A percentile compares a stretch with the other conserved stretches of the same genome.
Evolutionary conservation across 2,113 vertebrate genomes (phyloP).

Genomic region (Dolichotis patagonum): DNA sequence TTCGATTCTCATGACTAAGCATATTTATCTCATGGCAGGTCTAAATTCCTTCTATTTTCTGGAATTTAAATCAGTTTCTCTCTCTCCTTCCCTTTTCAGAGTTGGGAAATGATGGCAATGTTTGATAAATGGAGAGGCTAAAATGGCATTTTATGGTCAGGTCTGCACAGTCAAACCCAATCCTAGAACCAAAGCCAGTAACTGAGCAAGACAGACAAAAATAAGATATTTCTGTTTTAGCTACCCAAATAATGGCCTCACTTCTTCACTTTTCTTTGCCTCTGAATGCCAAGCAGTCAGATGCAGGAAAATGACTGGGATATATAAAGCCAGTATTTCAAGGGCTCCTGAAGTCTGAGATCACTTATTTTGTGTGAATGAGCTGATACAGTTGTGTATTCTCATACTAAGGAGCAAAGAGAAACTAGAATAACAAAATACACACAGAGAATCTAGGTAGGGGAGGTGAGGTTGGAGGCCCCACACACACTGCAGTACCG

Average conservation of each 20-base stretch:
- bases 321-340: background rate
- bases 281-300: slow-evolving; percentile 1
- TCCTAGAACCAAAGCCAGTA: slow-evolving; percentile 20
- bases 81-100: background rate
- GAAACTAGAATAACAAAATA: background rate
- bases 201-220: slow-evolving; percentile 49
- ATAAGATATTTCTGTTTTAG: slow-evolving; percentile 32
- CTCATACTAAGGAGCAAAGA: background rate
- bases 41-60: slow-evolving; percentile 39
- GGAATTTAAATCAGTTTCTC: slow-evolving; percentile 38
- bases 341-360: background rate
- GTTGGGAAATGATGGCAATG: slow-evolving; percentile 19
- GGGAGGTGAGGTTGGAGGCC: background rate
- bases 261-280: slow-evolving; percentile 46
- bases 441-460: background rate
- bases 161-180: background rate
- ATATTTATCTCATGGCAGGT: background rate
- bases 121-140: slow-evolving; percentile 31
- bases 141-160: slow-evolving; percentile 41
- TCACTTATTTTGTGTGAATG: background rate
- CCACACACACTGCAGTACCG: background rate
- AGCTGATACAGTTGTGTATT: background rate
- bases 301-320: slow-evolving; percentile 45
- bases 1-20: background rate
- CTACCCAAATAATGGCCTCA: slow-evolving; percentile 39